Evolutionary conservation across 2,113 vertebrate species (phyloP), one percentile per base, ranked within the genome.

Genomic region (Apodemus sylvaticus): DNA sequence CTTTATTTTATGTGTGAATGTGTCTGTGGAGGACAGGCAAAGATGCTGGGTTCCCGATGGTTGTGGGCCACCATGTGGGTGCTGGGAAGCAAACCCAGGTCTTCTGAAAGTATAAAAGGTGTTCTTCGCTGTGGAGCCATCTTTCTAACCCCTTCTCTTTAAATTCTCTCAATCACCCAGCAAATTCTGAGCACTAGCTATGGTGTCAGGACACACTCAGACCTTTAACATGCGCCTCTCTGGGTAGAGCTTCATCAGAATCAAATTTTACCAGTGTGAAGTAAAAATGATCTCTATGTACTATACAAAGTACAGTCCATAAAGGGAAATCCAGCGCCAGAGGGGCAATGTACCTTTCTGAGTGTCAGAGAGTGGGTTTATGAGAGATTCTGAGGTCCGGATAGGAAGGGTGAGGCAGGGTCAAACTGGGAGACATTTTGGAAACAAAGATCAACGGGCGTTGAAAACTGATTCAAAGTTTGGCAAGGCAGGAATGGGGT

Each of bases 151-250:
- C 36, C 24, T 39, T 12, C 7, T 92, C 81, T 71, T 64, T 17
- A 87, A 92, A 86, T 7, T 70, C 31, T 76, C 66, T 42, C 55
- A 82, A 87, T 92, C 73, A 86, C 45, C 85, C 89, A 94, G 64
- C 42, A 94, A 88, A 86, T 39, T 39, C 42, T 82, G n/a, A 10
- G 10, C 36, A 70, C 7, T 14, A 53, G 31, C 81, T 68, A 6
- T 4, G 8, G 12, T 36, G 51, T 68, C 48, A 86, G 87, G 66
- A 51, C 22, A 66, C 34, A 71, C 88, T 71, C 86, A 31, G 39
- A 79, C 90, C 36, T 88, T 90, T 51, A 55, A 85, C 42, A 39
- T 60, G n/a, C 0, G 83, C 51, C 81, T 93, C 45, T 93, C 94
- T 66, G 39, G 68, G 36, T 73, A 90, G 48, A 85, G 71, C 6